Evolutionary conservation across 1,140 invertebrate species (phyloP), one percentile per base, ranked within the genome.

Genomic region (Brachionus plicatilis): DNA sequence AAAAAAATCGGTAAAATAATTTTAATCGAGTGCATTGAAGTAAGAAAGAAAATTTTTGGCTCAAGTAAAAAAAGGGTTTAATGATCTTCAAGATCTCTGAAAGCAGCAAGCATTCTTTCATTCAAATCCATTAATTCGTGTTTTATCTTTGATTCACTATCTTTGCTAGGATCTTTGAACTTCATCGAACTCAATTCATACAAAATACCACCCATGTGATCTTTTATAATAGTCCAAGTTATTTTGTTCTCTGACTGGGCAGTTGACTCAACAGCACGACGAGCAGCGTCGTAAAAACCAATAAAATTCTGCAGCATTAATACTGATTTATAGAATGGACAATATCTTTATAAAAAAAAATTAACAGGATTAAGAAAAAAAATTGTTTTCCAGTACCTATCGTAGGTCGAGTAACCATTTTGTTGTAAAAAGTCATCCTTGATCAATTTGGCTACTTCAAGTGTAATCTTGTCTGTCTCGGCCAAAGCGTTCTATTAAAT

Each of bases 381-480:
- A 68, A 12, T 60, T 2, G 5, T 47, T 60, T 65, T 50, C 50
- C 37, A 43, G 12, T 76, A 76, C 72, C 88, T 89, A 85, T 98
- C 96, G 91, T 99, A 98, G 9, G 95, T 91, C 33, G 95, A 95
- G 90, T 98, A 99, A 66, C 91, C 91, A 86, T 92, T 92, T 90
- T 99, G 98, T 91, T 99, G 98, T 86, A 99, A 91, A 92, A 99
- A 99, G 92, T 99, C 98, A 89, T 99, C 98, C 90, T 99, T 99
- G 76, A 99, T 92, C 85, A 99, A 90, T 90, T 97, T 97, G 86
- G 98, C 97, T 60, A 99, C 96, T 92, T 99, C 98, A 43, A 99
- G 92, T 0, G 97, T 99, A 89, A 99, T 98, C 91, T 99, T 99
- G 90, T 99, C 98, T 24, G 95, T 94, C 92, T 99, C 98, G 8